These are phyloP conservation scores for Microplitis deprimator DNA, from an alignment of 2,888 invertebrate species.

Conservation along the genomic window DNA sequence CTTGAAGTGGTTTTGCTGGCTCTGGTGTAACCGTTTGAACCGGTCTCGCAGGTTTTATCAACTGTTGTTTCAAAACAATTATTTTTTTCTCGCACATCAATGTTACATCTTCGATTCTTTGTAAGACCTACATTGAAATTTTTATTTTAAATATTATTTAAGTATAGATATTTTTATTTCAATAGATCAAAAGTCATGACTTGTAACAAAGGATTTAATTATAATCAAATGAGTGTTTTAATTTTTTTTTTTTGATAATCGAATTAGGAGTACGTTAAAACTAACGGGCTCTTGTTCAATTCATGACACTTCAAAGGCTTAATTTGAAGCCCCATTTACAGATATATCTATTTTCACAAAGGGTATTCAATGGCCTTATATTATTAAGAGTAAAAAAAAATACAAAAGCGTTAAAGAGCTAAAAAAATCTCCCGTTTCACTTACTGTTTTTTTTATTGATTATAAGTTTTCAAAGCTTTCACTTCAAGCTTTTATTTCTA, in stretches of 20 bases:
- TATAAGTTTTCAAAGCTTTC: background rate
- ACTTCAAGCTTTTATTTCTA: background rate
- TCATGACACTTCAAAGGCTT: background rate
- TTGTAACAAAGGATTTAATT: background rate
- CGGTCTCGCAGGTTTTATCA: constrained; percentile 81
- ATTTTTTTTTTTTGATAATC: background rate
- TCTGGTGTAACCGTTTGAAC: constrained; percentile 81
- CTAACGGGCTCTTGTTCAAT: background rate
- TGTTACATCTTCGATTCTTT: constrained; percentile 94
- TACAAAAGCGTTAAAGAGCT: background rate
- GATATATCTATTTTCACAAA: constrained; percentile 1
- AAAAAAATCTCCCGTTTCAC: constrained; percentile 6
- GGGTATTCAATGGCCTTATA: background rate
- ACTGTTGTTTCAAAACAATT: constrained; percentile 80
- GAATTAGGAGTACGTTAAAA: background rate
- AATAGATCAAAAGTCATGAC: background rate
- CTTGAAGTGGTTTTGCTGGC: constrained; percentile 72
- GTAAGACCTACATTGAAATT: constrained; percentile 79
- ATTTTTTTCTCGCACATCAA: constrained; percentile 92
- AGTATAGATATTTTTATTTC: background rate
- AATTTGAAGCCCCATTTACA: background rate
- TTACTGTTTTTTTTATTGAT: background rate
- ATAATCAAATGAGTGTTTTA: no score
- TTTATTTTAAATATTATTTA: constrained; percentile 15
- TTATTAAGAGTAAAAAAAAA: background rate